Conservation (phyloP, 2,888 invertebrate genomes). For the Folsomia manolachei region DNA sequence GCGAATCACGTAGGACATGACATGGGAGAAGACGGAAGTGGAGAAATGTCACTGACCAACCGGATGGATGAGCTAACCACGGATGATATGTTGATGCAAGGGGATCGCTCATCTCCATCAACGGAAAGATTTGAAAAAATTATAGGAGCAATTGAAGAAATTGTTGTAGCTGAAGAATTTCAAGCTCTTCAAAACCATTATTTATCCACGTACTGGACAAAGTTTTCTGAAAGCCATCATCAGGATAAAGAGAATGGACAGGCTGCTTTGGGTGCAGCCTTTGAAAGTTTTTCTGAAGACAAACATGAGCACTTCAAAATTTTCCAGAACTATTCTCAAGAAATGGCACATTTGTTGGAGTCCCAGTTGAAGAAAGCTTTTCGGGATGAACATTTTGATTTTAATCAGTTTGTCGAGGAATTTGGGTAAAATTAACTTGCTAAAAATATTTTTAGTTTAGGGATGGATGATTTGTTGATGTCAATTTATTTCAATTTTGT, state of each 20-base stretch:
- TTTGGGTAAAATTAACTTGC: slow-evolving; percentile 10
- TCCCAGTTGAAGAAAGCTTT: slow-evolving; percentile 30
- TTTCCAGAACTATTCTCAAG: slow-evolving; percentile 38
- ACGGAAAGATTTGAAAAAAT: slow-evolving; percentile 31
- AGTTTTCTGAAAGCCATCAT: slow-evolving; percentile 17
- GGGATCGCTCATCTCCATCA: background rate
- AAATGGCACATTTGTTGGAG: slow-evolving; percentile 38
- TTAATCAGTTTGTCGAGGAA: slow-evolving; percentile 14
- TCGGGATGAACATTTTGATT: slow-evolving; percentile 25
- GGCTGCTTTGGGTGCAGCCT: slow-evolving; percentile 3
- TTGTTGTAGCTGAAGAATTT: slow-evolving; percentile 32
- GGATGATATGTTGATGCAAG: background rate
- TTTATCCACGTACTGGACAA: slow-evolving; percentile 35
- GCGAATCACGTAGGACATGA: background rate
- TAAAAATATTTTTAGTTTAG: background rate
- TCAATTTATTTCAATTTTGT: background rate
- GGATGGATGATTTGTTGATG: background rate
- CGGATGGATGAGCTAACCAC: slow-evolving; percentile 4
- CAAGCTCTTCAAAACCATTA: slow-evolving; percentile 35
- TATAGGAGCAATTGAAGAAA: slow-evolving; percentile 37
- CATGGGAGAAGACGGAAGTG: background rate
- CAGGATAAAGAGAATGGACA: slow-evolving; percentile 19
- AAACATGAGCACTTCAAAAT: slow-evolving; percentile 36
- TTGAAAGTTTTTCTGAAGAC: background rate
- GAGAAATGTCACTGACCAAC: background rate